These are phyloP conservation scores for Chaetops frenatus DNA, from an alignment of 2,113 vertebrate species.

Conservation along the genomic window DNA sequence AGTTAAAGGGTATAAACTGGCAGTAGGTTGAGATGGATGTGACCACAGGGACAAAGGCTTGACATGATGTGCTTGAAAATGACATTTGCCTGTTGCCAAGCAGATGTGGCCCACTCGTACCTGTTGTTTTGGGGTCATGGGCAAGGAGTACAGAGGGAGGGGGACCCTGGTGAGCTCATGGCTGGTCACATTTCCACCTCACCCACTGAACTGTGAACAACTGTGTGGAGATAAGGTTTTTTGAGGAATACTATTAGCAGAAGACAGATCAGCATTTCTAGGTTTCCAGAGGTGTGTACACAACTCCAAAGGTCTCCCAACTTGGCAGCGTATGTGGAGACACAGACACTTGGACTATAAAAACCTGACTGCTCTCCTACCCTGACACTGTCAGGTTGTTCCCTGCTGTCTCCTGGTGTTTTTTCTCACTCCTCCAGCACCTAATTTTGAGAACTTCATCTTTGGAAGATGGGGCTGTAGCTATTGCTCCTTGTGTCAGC, in stretches of 20 bases:
- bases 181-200: background rate
- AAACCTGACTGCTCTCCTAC: background rate
- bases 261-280: background rate
- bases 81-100: conserved; percentile 13
- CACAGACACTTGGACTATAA: background rate
- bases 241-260: background rate
- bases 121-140: background rate
- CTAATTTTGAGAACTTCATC: background rate
- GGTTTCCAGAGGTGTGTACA: background rate
- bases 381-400: background rate
- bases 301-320: background rate
- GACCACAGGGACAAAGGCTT: background rate
- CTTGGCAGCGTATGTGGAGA: accelerated
- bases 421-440: background rate
- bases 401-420: background rate
- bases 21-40: conserved; percentile 36
- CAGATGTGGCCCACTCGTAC: background rate
- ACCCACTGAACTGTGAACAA: background rate
- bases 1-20: conserved; percentile 36
- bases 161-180: background rate
- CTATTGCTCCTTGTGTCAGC: background rate
- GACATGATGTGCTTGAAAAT: conserved; percentile 2
- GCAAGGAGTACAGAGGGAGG: background rate
- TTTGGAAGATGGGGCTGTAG: background rate
- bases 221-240: background rate